phyloP scores from a whole-genome alignment of 2,797 vertebrate species.

The Leptoclinus maculatus region DNA sequence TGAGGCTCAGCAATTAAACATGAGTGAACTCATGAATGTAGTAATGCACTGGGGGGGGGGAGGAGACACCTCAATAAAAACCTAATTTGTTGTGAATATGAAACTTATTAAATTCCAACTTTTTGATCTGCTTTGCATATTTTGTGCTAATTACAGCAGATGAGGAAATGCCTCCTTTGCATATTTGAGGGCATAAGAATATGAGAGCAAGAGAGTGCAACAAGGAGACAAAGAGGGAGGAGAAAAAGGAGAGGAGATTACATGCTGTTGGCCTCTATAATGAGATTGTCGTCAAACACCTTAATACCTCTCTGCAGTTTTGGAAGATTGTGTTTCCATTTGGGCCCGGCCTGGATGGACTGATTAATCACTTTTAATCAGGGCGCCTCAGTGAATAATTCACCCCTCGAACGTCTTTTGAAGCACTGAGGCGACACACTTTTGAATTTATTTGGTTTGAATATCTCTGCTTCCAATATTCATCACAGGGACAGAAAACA shows the following conservation, averaged over 20 bases:
- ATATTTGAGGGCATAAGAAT: constrained; percentile 54
- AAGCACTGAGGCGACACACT: constrained; percentile 47
- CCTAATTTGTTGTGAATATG: constrained; percentile 63
- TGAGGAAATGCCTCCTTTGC: constrained; percentile 69
- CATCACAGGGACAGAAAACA: constrained; percentile 45
- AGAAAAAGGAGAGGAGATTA: constrained; percentile 41
- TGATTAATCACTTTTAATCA: constrained; percentile 74
- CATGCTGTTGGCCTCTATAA: constrained; percentile 63
- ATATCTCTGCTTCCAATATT: constrained; percentile 42
- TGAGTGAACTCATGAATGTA: constrained; percentile 36
- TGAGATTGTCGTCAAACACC: constrained; percentile 64
- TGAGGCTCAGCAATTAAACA: constrained; percentile 48
- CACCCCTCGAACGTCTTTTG: constrained; percentile 44
- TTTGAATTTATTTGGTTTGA: constrained; percentile 45
- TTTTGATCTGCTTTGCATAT: constrained; percentile 75
- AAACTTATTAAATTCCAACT: constrained; percentile 68
- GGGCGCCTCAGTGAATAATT: constrained; percentile 63
- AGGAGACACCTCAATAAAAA: constrained; percentile 41
- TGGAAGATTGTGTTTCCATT: constrained; percentile 62
- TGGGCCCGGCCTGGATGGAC: constrained; percentile 40
- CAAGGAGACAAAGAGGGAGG: constrained; percentile 45
- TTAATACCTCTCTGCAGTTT: constrained; percentile 53
- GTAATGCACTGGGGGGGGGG: constrained; percentile 1
- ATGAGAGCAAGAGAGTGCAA: constrained; percentile 41
- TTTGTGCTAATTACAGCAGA: constrained; percentile 65